Percentiles rank a stretch among this genome's conserved stretches.
These are phyloP conservation scores for Amiota minor DNA, from an alignment of 2,888 invertebrate species.

Conservation along the genomic window DNA sequence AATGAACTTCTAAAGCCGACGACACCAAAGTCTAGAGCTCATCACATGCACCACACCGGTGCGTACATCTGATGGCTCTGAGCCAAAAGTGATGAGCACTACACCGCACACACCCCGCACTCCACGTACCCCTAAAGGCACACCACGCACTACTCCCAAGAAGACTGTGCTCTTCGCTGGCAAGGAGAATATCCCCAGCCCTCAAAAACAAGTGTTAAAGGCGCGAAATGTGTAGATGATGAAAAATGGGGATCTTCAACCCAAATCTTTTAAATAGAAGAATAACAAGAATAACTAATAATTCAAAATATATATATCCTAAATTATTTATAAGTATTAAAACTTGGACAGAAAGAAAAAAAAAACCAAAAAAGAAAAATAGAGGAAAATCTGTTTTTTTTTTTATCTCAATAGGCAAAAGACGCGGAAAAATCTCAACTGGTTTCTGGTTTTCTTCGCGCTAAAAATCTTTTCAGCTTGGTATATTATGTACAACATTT, in stretches of 20 bases:
- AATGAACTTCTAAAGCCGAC: constrained; percentile 61
- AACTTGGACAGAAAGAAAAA: background rate
- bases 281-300: too few relatives aligned
- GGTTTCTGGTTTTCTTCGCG: background rate
- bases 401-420: background rate
- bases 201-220: constrained; percentile 71
- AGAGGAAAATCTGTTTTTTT: constrained; percentile 1
- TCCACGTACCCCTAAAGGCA: constrained; percentile 40
- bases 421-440: background rate
- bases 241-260: background rate
- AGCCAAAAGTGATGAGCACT: constrained; percentile 43
- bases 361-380: background rate
- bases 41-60: constrained; percentile 46
- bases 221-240: constrained; percentile 62
- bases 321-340: constrained; percentile 4
- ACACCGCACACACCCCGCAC: constrained; percentile 50
- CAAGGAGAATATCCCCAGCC: constrained; percentile 71
- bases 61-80: constrained; percentile 35
- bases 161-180: constrained; percentile 71
- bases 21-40: constrained; percentile 51
- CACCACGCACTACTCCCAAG: constrained; percentile 65
- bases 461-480: background rate
- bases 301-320: background rate
- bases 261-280: background rate
- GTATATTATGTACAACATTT: background rate